Percentiles rank a stretch among this genome's conserved stretches.
These are phyloP conservation scores for Girardia tigrina DNA, from an alignment of 2,888 invertebrate genomes.

Conservation along the genomic window DNA sequence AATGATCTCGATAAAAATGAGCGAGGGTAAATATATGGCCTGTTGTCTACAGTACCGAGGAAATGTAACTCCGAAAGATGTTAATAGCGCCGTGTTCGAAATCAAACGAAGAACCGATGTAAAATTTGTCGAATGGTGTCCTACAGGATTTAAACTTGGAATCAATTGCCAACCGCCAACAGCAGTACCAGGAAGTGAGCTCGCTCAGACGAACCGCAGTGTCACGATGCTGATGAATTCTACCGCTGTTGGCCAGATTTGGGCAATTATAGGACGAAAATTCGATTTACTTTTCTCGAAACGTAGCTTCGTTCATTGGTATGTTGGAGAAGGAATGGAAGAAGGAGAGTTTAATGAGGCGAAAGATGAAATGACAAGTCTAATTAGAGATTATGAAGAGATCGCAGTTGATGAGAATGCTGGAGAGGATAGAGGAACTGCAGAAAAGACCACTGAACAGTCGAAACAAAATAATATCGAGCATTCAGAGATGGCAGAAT, in stretches of 20 bases:
- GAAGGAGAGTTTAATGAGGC: slow-evolving; percentile 39
- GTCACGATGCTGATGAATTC: slow-evolving; percentile 72
- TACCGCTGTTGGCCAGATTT: slow-evolving; percentile 54
- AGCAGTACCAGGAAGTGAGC: slow-evolving; percentile 44
- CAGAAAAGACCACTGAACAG: background rate
- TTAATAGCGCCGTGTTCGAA: slow-evolving; percentile 35
- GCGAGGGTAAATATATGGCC: slow-evolving; percentile 37
- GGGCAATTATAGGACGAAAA: slow-evolving; percentile 39
- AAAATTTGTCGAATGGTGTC: slow-evolving; percentile 36
- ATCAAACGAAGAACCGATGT: slow-evolving; percentile 27
- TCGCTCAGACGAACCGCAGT: slow-evolving; percentile 60
- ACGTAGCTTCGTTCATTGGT: slow-evolving; percentile 40
- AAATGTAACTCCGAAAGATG: slow-evolving; percentile 40
- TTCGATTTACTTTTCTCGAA: slow-evolving; percentile 40
- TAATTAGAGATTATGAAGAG: slow-evolving; percentile 51
- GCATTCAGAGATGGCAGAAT: no score
- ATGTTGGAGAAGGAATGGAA: slow-evolving; percentile 40
- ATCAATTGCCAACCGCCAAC: slow-evolving; percentile 62
- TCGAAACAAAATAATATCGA: background rate
- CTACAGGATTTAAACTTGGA: slow-evolving; percentile 51
- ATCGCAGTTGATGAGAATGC: slow-evolving; percentile 41
- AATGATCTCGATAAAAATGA: slow-evolving; percentile 40
- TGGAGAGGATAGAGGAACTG: background rate
- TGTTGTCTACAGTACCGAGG: slow-evolving; percentile 36
- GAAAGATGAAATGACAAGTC: slow-evolving; percentile 63